Conservation (phyloP, 1,140 invertebrate genomes). For the Mamestra configurata region DNA sequence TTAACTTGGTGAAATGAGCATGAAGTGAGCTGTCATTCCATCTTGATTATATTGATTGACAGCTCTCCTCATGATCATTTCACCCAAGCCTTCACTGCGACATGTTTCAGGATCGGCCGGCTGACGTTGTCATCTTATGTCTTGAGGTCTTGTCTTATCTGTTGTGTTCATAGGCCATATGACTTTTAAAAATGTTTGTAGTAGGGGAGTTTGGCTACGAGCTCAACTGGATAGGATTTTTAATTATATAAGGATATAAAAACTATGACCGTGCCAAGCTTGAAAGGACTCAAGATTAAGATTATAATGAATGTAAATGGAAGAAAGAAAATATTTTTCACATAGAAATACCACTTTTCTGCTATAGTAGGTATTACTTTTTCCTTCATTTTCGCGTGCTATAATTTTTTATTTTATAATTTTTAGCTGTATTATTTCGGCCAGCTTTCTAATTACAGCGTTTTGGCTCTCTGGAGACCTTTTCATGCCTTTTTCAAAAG, state of each 20-base stretch:
- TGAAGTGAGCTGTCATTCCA: no score
- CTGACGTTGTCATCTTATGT: no score
- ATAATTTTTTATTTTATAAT: slow-evolving; percentile 44
- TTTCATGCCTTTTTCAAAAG: slow-evolving; percentile 7
- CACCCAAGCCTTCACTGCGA: no score
- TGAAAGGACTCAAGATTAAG: slow-evolving; percentile 56
- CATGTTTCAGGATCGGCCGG: no score
- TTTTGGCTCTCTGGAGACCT: neutral
- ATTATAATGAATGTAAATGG: slow-evolving; percentile 58
- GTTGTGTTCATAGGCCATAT: no score
- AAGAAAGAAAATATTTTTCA: slow-evolving; percentile 36
- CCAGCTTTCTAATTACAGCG: slow-evolving; percentile 14
- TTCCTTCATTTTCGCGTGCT: slow-evolving; percentile 11
- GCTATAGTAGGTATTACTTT: slow-evolving; percentile 23
- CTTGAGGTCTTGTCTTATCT: no score
- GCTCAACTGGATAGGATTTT: slow-evolving; percentile 55
- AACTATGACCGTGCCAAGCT: slow-evolving; percentile 48
- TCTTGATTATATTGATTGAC: no score
- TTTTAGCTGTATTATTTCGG: slow-evolving; percentile 40
- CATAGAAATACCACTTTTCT: neutral
- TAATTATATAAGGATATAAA: slow-evolving; percentile 64
- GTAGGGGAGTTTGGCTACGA: slow-evolving; percentile 42
- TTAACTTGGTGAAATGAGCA: no score
- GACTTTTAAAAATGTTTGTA: neutral
- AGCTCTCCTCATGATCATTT: no score